Conservation (phyloP, 2,888 invertebrate genomes). For the Melipona bicolor region DNA sequence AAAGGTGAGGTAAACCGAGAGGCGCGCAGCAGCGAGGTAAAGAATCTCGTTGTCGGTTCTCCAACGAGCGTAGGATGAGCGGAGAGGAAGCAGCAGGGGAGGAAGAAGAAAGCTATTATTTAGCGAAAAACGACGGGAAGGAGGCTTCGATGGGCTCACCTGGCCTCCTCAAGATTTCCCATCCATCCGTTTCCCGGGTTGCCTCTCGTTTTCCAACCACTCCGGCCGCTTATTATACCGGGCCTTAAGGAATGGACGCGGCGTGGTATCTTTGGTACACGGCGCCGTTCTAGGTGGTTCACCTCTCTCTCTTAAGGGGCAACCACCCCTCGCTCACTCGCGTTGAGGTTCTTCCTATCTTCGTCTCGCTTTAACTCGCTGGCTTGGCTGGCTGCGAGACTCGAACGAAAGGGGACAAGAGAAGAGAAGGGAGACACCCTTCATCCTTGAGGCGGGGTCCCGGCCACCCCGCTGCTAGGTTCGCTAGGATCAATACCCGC, state of each 20-base stretch:
- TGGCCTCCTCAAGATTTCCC: constrained; percentile 47
- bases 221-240: constrained; percentile 56
- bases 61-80: constrained; percentile 20
- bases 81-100: not conserved
- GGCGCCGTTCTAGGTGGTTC: constrained; percentile 71
- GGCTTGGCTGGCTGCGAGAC: constrained; percentile 39
- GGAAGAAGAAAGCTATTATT: constrained; percentile 15
- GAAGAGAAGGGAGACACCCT: constrained; percentile 72
- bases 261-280: constrained; percentile 77
- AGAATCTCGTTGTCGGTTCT: constrained; percentile 39
- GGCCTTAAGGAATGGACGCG: constrained; percentile 64
- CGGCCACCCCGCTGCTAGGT: constrained; percentile 81
- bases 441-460: constrained; percentile 74
- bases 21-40: not conserved
- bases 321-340: constrained; percentile 70
- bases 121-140: constrained; percentile 11
- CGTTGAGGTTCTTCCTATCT: constrained; percentile 66
- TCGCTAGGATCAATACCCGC: constrained; percentile 83
- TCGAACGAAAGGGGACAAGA: constrained; percentile 60
- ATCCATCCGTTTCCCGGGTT: constrained; percentile 23
- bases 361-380: constrained; percentile 52
- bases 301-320: constrained; percentile 73
- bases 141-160: constrained; percentile 36
- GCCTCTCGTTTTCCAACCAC: constrained; percentile 48
- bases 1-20: not conserved